Evolutionary conservation across 2,888 invertebrate species (phyloP).

Genomic region (Pristionchus mayeri): DNA sequence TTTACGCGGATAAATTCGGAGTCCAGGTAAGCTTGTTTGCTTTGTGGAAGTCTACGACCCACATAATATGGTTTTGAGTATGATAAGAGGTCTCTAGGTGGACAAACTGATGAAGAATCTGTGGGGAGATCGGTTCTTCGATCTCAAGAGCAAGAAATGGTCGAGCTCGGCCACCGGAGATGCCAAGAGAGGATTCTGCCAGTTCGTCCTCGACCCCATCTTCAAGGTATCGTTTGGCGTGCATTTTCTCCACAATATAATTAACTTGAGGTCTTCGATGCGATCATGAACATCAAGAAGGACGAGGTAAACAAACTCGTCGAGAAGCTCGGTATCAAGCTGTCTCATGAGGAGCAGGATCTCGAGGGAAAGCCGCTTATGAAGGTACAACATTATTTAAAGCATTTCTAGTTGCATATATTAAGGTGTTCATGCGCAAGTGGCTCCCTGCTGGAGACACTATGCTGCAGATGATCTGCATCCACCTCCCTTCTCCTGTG

Average conservation of each 20-base stretch:
- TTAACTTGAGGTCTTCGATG: conserved; percentile 83
- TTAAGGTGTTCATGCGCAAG: conserved; percentile 92
- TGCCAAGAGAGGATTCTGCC: conserved; percentile 97
- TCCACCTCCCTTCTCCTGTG: conserved; percentile 98
- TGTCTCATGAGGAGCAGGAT: conserved; percentile 95
- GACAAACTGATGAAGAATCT: conserved; percentile 93
- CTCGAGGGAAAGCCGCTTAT: conserved; percentile 95
- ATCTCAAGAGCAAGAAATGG: conserved; percentile 97
- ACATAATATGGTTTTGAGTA: no score
- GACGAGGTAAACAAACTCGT: conserved; percentile 91
- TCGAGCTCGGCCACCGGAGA: conserved; percentile 81
- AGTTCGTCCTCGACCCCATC: conserved; percentile 98
- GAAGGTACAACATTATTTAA: conserved; percentile 81
- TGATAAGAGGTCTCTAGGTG: no score
- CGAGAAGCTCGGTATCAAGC: conserved; percentile 90
- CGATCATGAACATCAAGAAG: conserved; percentile 93
- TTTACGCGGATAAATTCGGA: conserved; percentile 99
- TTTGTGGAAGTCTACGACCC: no score
- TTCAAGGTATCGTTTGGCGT: conserved; percentile 83
- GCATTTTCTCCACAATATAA: background rate
- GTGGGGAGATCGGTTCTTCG: conserved; percentile 99
- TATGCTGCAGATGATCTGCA: conserved; percentile 99
- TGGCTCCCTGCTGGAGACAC: conserved; percentile 99
- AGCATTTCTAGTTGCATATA: background rate
- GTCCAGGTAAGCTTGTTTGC: no score